These are phyloP conservation scores for Silurus glanis DNA, from an alignment of 2,113 vertebrate genomes.

Conservation along the genomic window DNA sequence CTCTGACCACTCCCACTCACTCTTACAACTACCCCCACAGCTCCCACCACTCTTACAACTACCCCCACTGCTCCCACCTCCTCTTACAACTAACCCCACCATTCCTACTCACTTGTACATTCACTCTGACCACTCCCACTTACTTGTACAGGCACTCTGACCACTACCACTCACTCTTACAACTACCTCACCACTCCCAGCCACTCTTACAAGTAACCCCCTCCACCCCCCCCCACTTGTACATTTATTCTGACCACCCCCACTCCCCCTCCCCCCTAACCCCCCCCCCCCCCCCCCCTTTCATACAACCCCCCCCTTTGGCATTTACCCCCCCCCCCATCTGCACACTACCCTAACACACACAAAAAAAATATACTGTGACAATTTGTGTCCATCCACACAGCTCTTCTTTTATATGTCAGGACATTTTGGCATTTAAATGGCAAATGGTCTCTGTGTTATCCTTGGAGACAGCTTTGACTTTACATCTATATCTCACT, in stretches of 20 bases:
- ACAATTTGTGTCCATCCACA: constrained; percentile 19
- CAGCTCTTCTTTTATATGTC: constrained; percentile 35
- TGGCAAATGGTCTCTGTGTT: constrained; percentile 69
- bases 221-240: no score
- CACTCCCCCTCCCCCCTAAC: no score
- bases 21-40: no score
- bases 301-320: no score
- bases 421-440: constrained; percentile 76
- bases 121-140: no score
- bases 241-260: background rate
- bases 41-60: no score
- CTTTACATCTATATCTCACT: constrained; percentile 76
- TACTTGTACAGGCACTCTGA: background rate
- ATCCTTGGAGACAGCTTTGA: constrained; percentile 74
- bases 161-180: background rate
- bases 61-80: background rate
- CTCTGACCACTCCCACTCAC: background rate
- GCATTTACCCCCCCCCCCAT: background rate
- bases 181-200: background rate
- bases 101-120: no score
- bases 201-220: background rate
- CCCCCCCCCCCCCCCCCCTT: background rate
- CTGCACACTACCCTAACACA: background rate
- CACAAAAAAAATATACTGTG: background rate
- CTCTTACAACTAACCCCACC: no score